Conservation (phyloP, 1,140 invertebrate species). For the Drosophila sulfurigaster region DNA sequence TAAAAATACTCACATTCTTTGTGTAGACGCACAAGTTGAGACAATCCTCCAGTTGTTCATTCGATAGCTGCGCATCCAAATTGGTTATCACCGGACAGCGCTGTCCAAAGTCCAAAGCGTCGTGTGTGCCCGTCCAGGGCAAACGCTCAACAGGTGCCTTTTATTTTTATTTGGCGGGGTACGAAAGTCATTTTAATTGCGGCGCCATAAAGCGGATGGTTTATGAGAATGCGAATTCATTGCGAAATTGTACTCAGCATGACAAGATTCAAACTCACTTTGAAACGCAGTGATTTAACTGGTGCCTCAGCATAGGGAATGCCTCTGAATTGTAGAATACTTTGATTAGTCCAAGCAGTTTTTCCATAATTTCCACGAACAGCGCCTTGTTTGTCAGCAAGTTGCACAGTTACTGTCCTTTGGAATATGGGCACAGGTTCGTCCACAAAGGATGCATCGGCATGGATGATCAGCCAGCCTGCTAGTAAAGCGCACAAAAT, state of each 20-base stretch:
- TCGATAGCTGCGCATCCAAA: slow-evolving; percentile 46
- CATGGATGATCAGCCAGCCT: slow-evolving; percentile 46
- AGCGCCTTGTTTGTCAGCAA: slow-evolving; percentile 84
- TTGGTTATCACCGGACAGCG: slow-evolving; percentile 80
- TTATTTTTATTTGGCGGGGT: background rate
- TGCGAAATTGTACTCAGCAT: slow-evolving; percentile 24
- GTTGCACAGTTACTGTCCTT: slow-evolving; percentile 38
- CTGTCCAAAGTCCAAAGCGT: slow-evolving; percentile 69
- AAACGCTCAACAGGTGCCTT: slow-evolving; percentile 67
- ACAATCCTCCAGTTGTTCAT: slow-evolving; percentile 77
- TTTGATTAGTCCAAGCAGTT: slow-evolving; percentile 72
- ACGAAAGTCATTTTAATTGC: slow-evolving; percentile 19
- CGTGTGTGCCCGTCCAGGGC: slow-evolving; percentile 61
- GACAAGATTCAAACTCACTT: slow-evolving; percentile 51
- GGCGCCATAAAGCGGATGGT: slow-evolving; percentile 18
- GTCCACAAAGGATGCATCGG: slow-evolving; percentile 9
- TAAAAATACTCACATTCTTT: slow-evolving; percentile 70
- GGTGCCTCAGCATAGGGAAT: slow-evolving; percentile 82
- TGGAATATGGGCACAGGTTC: slow-evolving; percentile 8
- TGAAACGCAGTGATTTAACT: slow-evolving; percentile 65
- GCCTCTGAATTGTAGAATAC: slow-evolving; percentile 77
- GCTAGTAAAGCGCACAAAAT: slow-evolving; percentile 40
- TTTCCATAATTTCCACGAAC: slow-evolving; percentile 82
- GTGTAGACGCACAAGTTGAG: slow-evolving; percentile 79
- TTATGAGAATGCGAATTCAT: slow-evolving; percentile 37